Base-by-base conservation (phyloP, 1,140 invertebrate species). In the Ips nitidus region DNA sequence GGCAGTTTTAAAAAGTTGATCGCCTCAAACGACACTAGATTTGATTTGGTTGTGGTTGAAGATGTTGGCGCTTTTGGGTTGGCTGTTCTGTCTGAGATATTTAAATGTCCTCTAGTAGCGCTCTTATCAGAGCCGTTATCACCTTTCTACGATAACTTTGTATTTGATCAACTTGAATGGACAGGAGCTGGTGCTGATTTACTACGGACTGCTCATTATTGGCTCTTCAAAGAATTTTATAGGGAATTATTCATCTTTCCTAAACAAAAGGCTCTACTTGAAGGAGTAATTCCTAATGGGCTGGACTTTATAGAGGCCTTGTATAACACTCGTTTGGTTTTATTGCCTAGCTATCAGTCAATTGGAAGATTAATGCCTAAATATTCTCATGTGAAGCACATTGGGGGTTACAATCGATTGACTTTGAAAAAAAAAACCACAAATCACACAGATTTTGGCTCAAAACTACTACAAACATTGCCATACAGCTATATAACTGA, bases 301-400 rank as follows among this genome's bases (percentile, higher is more conserved):
- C 50, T 52, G 43, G 62, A 65, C 56, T 42, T 65, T 4, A 55
- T 7, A 55, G 22, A 42, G 4, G 41, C 56, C 37, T 41, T 65
- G 37, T 65, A 55, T 37, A 37, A 53, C 6, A 65, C 62, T 5
- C 53, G 52, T 42, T 65, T 65, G 45, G 52, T 65, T 43, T 39
- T 65, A 41, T 22, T 65, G 40, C 62, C 62, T 3, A 56, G 62
- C 5, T 65, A 65, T 42, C 2, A 38, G 4, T 42, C 52, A 3
- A 5, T 65, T 4, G 41, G 52, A 3, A 41, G 56, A 7, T 43
- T 65, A 36, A 37, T 55, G 22, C 52, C 62, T 37, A 53, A 42
- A 53, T 65, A 65, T 37, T 22, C 22, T 1, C 41, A 65, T 43
- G 62, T 65, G 2, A 65, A 65, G 36, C 62, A 65, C 22, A 65